phyloP scores from a whole-genome alignment of 2,888 invertebrate genomes.

The Prosopocoilus inquinatus region DNA sequence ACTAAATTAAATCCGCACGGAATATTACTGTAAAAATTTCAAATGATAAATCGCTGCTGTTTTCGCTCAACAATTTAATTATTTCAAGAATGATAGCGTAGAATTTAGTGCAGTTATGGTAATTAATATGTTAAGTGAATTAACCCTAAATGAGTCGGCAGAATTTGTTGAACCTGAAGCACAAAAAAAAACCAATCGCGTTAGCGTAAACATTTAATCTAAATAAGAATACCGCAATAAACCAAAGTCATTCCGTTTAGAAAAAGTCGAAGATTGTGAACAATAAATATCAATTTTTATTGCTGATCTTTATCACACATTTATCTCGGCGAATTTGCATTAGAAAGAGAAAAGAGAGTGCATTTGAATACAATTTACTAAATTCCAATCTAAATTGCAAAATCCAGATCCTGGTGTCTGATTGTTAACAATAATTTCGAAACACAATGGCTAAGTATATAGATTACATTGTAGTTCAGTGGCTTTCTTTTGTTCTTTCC shows the following conservation, averaged over 20 bases:
- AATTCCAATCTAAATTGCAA: conserved; percentile 1
- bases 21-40: too few species aligned
- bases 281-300: neutral
- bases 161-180: too few species aligned
- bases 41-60: too few species aligned
- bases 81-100: too few species aligned
- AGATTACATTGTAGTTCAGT: neutral
- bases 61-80: too few species aligned
- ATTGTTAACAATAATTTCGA: neutral
- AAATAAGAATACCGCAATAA: conserved; percentile 1
- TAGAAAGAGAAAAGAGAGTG: neutral
- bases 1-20: too few species aligned
- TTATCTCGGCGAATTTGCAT: conserved; percentile 1
- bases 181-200: neutral
- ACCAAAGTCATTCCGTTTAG: neutral
- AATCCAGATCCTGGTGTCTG: neutral
- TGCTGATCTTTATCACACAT: neutral
- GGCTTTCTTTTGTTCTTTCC: neutral
- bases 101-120: too few species aligned
- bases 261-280: conserved; percentile 1
- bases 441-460: neutral
- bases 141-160: too few species aligned
- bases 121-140: too few species aligned
- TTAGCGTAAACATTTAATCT: neutral
- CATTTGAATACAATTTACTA: conserved; percentile 4